phyloP scores from a whole-genome alignment of 2,113 vertebrate genomes.

The Oplegnathus fasciatus region DNA sequence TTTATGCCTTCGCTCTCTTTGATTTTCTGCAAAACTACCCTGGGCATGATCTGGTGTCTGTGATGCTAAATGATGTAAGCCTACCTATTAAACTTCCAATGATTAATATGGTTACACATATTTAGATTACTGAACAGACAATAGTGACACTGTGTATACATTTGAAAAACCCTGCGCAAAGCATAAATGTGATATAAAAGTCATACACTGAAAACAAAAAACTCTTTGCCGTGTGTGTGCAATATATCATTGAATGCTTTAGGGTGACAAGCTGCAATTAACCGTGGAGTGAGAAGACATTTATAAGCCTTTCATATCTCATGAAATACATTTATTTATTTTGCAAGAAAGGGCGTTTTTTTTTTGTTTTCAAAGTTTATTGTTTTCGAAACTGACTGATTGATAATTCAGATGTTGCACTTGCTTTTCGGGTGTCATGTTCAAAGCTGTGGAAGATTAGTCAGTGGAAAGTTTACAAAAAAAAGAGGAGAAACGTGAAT shows the following conservation, averaged over 20 bases:
- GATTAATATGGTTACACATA: slow-evolving; percentile 46
- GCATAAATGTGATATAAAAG: slow-evolving; percentile 60
- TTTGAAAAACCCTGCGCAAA: slow-evolving; percentile 54
- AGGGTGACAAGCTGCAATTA: slow-evolving; percentile 85
- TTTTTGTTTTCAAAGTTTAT: slow-evolving; percentile 49
- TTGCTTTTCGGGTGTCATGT: slow-evolving; percentile 51
- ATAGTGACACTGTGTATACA: slow-evolving; percentile 53
- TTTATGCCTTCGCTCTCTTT: slow-evolving; percentile 11
- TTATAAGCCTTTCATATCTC: slow-evolving; percentile 82
- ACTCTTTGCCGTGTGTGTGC: slow-evolving; percentile 45
- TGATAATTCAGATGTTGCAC: slow-evolving; percentile 66
- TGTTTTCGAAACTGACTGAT: slow-evolving; percentile 46
- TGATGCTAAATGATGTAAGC: slow-evolving; percentile 39
- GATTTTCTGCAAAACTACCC: slow-evolving; percentile 32
- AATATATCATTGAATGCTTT: slow-evolving; percentile 82
- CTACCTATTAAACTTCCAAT: slow-evolving; percentile 45
- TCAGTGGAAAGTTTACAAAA: slow-evolving; percentile 4
- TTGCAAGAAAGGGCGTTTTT: slow-evolving; percentile 61
- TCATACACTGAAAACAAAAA: slow-evolving; percentile 59
- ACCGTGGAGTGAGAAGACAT: slow-evolving; percentile 76
- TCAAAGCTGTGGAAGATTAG: slow-evolving; percentile 53
- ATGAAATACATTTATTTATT: slow-evolving; percentile 85
- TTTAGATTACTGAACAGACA: slow-evolving; percentile 50
- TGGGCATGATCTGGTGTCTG: slow-evolving; percentile 25
- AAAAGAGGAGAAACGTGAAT: slow-evolving; percentile 1